Evolutionary conservation across 2,797 vertebrate species (phyloP).

Genomic region (Sebastes hubbsi): DNA sequence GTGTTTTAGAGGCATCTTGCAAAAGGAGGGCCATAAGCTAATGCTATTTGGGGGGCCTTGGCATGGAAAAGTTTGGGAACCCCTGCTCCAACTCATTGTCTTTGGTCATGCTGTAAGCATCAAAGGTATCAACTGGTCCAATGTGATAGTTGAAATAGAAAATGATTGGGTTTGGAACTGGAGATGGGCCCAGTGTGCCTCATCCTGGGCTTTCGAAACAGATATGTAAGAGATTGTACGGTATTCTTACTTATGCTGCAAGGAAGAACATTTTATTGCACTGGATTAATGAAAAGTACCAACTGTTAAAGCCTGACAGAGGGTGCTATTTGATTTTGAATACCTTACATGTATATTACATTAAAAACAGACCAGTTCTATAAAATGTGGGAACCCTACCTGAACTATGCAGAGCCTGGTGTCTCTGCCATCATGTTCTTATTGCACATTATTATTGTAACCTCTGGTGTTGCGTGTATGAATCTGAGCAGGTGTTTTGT

Average conservation of each 20-base stretch:
- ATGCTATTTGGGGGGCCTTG: no score
- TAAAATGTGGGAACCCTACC: conserved; percentile 3
- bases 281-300: conserved; percentile 9
- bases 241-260: neutral
- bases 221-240: neutral
- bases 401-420: neutral
- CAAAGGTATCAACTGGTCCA: neutral
- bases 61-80: no score
- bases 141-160: neutral
- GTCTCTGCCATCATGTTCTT: neutral
- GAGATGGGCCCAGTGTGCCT: neutral
- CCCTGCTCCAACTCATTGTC: neutral
- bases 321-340: no score
- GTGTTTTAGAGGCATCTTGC: no score
- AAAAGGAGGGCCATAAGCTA: no score
- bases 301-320: neutral
- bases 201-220: neutral
- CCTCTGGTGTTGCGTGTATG: neutral
- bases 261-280: conserved; percentile 15
- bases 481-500: neutral
- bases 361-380: neutral
- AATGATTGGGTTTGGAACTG: neutral
- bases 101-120: neutral
- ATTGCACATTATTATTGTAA: neutral
- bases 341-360: no score